Conservation (phyloP, 2,113 vertebrate species). For the Dunckerocampus dactyliophorus region DNA sequence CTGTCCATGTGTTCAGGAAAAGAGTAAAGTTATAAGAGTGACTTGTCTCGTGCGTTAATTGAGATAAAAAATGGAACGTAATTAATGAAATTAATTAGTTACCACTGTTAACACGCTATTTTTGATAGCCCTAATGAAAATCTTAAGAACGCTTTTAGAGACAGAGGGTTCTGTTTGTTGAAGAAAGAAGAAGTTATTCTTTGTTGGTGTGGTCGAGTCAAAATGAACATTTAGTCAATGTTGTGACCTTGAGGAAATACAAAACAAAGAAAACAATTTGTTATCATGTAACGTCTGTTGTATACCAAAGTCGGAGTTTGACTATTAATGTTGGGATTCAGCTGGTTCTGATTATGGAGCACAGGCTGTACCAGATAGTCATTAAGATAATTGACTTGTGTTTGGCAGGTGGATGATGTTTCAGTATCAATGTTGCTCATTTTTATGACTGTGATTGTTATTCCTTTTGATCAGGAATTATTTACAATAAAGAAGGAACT, state of each 20-base stretch:
- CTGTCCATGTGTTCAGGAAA: no score
- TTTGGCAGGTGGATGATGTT: slow-evolving; percentile 27
- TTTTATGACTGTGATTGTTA: slow-evolving; percentile 5
- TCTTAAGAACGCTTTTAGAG: background rate
- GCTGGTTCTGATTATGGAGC: slow-evolving; percentile 59
- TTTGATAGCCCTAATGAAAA: no score
- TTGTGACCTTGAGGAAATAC: slow-evolving; percentile 42
- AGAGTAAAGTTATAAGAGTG: no score
- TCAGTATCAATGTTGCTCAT: slow-evolving; percentile 16
- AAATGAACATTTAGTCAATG: slow-evolving; percentile 33
- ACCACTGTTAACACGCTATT: no score
- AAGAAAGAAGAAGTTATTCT: background rate
- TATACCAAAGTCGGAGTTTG: slow-evolving; percentile 22
- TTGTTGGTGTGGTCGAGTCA: slow-evolving; percentile 6
- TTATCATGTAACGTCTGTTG: slow-evolving; percentile 43
- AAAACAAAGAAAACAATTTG: slow-evolving; percentile 2
- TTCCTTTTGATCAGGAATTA: slow-evolving; percentile 7
- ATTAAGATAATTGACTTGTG: slow-evolving; percentile 36
- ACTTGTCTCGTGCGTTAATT: no score
- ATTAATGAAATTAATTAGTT: no score
- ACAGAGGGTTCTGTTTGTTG: slow-evolving; percentile 2
- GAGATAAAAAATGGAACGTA: no score
- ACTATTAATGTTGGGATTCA: slow-evolving; percentile 51
- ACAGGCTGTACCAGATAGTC: slow-evolving; percentile 39
- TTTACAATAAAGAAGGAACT: background rate